These are phyloP conservation scores for Tenebrosternarchus preto DNA, from an alignment of 2,113 vertebrate species.

Conservation along the genomic window DNA sequence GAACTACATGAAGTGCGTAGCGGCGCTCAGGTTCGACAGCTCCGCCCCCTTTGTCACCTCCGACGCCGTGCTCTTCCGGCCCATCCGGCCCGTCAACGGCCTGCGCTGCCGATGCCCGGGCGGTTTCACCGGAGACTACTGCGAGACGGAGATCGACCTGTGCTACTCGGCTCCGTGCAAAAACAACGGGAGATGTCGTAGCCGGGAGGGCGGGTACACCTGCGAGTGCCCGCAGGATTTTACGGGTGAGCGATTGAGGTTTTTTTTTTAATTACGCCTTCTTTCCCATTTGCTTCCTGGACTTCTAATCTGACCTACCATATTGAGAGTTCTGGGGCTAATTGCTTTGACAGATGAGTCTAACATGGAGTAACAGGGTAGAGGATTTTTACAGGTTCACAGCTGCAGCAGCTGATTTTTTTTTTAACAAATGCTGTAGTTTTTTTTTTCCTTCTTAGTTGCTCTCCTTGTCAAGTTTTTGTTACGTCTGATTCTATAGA, in stretches of 20 bases:
- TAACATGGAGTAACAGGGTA: constrained; percentile 4
- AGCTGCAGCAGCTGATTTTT: neutral
- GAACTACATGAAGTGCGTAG: constrained; percentile 92
- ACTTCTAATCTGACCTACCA: neutral
- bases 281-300: neutral
- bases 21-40: constrained; percentile 83
- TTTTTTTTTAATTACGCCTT: neutral
- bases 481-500: constrained; percentile 22
- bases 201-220: constrained; percentile 84
- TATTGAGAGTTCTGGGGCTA: too few relatives aligned
- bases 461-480: neutral
- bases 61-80: constrained; percentile 82
- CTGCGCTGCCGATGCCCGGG: constrained; percentile 83
- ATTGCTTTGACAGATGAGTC: neutral
- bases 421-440: constrained; percentile 37
- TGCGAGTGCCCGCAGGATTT: constrained; percentile 81
- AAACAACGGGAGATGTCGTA: constrained; percentile 77
- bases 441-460: constrained; percentile 20
- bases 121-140: constrained; percentile 85
- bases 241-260: constrained; percentile 73
- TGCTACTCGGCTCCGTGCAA: constrained; percentile 86
- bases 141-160: constrained; percentile 85
- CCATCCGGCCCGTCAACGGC: constrained; percentile 84
- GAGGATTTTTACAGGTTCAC: constrained; percentile 8
- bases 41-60: constrained; percentile 84